Conservation (phyloP, 2,888 invertebrate species). For the Thecocarcelia acutangulata region DNA sequence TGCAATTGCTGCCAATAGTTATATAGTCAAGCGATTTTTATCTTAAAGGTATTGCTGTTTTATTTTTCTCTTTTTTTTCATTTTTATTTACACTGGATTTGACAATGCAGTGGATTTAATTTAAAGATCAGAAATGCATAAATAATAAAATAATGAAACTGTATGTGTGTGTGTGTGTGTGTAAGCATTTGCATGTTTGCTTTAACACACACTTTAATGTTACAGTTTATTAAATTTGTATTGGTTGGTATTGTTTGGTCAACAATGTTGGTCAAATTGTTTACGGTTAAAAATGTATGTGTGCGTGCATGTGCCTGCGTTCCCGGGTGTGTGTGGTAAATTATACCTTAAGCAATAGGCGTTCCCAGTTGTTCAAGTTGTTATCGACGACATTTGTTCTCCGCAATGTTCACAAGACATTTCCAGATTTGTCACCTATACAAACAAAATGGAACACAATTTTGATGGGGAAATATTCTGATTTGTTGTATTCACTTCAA, state of each 20-base stretch:
- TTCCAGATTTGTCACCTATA: too few relatives aligned
- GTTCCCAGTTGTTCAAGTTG: too few relatives aligned
- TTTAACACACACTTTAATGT: neutral
- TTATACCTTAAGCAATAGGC: constrained; percentile 32
- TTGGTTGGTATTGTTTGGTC: constrained; percentile 63
- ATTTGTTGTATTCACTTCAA: too few relatives aligned
- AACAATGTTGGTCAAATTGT: constrained; percentile 63
- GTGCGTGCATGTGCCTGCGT: neutral
- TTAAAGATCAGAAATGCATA: constrained; percentile 39
- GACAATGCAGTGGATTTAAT: constrained; percentile 60
- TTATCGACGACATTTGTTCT: too few relatives aligned
- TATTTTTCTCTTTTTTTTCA: constrained; percentile 1
- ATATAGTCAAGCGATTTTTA: constrained; percentile 44
- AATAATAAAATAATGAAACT: neutral
- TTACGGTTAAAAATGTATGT: constrained; percentile 33
- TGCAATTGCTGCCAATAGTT: neutral
- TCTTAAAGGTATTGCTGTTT: constrained; percentile 26
- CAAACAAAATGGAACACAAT: too few relatives aligned
- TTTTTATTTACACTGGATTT: constrained; percentile 33
- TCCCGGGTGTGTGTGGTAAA: neutral
- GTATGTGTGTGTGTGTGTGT: neutral
- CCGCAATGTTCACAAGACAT: too few relatives aligned
- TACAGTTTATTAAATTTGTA: constrained; percentile 64
- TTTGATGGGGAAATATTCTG: too few relatives aligned
- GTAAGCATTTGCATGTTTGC: neutral